Conservation (phyloP, 1,140 invertebrate species). For the Musca vetustissima region DNA sequence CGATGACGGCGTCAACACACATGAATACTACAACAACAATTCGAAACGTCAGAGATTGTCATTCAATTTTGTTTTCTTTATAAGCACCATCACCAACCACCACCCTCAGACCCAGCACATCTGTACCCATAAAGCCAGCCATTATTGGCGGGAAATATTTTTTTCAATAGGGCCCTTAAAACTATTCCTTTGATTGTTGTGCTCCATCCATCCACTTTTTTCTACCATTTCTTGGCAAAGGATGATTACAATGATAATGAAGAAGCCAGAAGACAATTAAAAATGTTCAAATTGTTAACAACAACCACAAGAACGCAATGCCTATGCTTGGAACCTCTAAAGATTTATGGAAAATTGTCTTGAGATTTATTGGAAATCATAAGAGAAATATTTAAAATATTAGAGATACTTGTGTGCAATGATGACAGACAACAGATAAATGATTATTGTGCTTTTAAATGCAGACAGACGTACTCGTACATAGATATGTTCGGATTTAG, state of each 20-base stretch:
- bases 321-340: neutral
- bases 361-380: slow-evolving; percentile 16
- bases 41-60: slow-evolving; percentile 16
- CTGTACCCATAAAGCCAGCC: too few relatives aligned
- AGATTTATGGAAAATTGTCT: slow-evolving; percentile 15
- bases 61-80: neutral
- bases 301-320: neutral
- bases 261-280: slow-evolving; percentile 16
- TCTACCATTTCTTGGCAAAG: too few relatives aligned
- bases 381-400: too few relatives aligned
- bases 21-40: slow-evolving; percentile 1
- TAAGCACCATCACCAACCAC: too few relatives aligned
- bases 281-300: slow-evolving; percentile 12
- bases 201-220: too few relatives aligned
- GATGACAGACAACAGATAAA: too few relatives aligned
- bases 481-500: neutral
- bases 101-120: too few relatives aligned
- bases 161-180: too few relatives aligned
- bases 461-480: neutral
- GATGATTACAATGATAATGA: neutral
- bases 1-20: slow-evolving; percentile 12
- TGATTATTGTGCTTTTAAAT: neutral
- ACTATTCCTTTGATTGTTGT: too few relatives aligned
- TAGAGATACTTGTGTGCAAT: too few relatives aligned
- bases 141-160: too few relatives aligned